Base-by-base conservation (phyloP, 2,797 vertebrate genomes). In the Ibycter americanus region DNA sequence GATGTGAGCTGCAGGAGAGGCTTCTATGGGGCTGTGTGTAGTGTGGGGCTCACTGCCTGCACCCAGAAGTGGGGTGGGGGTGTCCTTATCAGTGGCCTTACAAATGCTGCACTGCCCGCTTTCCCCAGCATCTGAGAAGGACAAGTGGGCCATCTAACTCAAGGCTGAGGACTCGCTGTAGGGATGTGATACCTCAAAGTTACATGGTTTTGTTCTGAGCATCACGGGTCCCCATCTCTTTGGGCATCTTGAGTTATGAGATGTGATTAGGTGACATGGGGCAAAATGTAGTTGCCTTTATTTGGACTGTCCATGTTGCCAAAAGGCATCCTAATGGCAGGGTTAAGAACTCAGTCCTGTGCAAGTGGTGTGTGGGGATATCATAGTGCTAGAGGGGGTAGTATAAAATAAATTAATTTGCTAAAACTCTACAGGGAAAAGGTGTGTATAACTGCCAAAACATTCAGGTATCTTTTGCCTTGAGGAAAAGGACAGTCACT, bases 51-150 rank as follows among this genome's bases (percentile, higher is more conserved):
- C 54, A 0, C 47, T 55, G 23, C 8, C 13, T 18, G 27, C 11
- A 17, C 11, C 44, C 21, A 38, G 54, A 22, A 18, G 19, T 17
- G n/a, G 21, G 15, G 15, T 56, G 29, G 26, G n/a, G 85, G 15
- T 36, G 26, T 32, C 15, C 36, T 16, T 49, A 46, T 18, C 26
- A 27, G 9, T 32, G 12, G 8, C 22, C 14, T 68, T 34, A n/a
- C 0, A 2, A 34, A 12, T 46, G 31, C 31, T 54, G 56, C 0
- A 0, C 36, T 56, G 20, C 32, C 9, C 2, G 0, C 25, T 58
- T 52, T 73, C 38, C 20, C 9, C 12, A 20, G 17, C n/a, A 29
- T 72, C 54, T 32, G 8, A 67, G n/a, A 62, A n/a, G 47, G 15
- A 51, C 25, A 51, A 72, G 29, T 14, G 40, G 12, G n/a, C 16